These are phyloP conservation scores for Notoglanidium macrostoma DNA, from an alignment of 2,797 vertebrate species.

Conservation along the genomic window DNA sequence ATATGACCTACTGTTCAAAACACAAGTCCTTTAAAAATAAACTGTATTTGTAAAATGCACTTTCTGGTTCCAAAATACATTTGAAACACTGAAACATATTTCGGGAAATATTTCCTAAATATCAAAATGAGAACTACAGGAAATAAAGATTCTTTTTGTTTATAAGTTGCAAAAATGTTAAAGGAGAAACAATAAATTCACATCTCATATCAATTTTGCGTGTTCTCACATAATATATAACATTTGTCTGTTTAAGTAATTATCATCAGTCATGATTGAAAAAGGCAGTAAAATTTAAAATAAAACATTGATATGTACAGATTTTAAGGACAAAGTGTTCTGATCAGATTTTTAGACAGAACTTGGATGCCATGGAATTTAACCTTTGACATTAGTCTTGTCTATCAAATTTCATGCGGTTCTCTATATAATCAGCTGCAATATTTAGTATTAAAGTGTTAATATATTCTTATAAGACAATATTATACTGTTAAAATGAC, in stretches of 20 bases:
- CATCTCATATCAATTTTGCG: neutral
- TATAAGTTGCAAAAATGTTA: neutral
- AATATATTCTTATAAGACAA: neutral
- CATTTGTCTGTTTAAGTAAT: neutral
- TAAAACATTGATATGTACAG: neutral
- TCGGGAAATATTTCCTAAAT: neutral
- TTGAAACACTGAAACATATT: neutral
- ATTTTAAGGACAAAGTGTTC: neutral
- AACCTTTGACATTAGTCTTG: neutral
- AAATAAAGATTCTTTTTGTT: neutral
- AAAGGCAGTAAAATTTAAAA: neutral
- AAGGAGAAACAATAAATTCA: neutral
- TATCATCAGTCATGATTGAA: neutral
- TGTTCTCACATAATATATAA: neutral
- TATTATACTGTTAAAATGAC: neutral
- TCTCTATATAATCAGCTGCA: neutral
- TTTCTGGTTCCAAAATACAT: neutral
- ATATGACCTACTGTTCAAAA: neutral
- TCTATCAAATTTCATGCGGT: neutral
- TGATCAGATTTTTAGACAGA: neutral
- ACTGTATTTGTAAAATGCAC: neutral
- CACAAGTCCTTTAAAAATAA: neutral
- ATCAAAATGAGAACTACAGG: neutral
- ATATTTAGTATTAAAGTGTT: neutral
- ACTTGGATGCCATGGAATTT: neutral